phyloP scores from a whole-genome alignment of 2,797 vertebrate genomes.

The Poeciliopsis paucimaculata region DNA sequence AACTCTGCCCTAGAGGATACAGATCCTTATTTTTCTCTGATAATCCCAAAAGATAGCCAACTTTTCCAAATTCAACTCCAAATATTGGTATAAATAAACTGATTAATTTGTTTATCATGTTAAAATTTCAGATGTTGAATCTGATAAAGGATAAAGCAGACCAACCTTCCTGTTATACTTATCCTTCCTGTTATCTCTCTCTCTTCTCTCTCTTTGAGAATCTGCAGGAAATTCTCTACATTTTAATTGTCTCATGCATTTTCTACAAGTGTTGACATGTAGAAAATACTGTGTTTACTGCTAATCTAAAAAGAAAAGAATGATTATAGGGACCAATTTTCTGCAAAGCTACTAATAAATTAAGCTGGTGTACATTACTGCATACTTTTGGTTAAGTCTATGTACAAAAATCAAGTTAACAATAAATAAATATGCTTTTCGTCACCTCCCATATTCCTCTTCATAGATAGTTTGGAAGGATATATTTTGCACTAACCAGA shows the following conservation, averaged over 20 bases:
- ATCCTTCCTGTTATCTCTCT: not conserved
- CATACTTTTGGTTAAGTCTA: too few species aligned
- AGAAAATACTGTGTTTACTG: not conserved
- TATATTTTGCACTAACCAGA: not conserved
- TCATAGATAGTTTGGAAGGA: not conserved
- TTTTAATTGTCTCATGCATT: not conserved
- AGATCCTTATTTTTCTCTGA: not conserved
- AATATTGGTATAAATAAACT: too few species aligned
- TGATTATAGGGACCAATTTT: not conserved
- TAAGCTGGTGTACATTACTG: too few species aligned
- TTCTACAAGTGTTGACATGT: not conserved
- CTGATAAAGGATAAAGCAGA: not conserved
- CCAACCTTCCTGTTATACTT: not conserved
- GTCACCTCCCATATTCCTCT: not conserved
- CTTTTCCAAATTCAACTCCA: not conserved
- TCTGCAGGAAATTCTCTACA: not conserved
- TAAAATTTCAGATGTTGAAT: not conserved
- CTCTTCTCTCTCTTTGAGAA: not conserved
- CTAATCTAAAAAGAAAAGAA: not conserved
- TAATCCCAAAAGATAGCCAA: not conserved
- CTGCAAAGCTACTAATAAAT: not conserved
- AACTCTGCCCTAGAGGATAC: not conserved
- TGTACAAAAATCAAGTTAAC: too few species aligned
- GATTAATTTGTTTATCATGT: not conserved
- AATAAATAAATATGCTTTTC: not conserved